Evolutionary conservation across 2,113 vertebrate genomes (phyloP).

Genomic region (Mesocricetus auratus): DNA sequence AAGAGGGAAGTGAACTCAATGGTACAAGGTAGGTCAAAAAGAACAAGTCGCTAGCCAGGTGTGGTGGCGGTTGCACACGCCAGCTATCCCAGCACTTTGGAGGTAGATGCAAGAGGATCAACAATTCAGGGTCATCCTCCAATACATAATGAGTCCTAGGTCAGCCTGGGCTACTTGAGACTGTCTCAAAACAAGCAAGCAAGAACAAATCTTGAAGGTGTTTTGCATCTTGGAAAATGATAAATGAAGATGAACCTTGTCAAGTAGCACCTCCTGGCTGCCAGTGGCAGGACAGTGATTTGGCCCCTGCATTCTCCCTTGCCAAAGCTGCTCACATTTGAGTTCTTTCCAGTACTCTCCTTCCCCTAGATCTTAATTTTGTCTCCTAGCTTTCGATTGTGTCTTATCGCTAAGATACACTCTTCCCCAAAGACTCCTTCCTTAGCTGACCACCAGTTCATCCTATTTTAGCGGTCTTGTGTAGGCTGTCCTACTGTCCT

Average conservation of each 20-base stretch:
- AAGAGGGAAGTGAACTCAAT: background rate
- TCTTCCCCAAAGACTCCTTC: background rate
- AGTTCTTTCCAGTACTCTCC: background rate
- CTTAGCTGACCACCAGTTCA: background rate
- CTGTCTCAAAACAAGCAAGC: background rate
- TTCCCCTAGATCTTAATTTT: background rate
- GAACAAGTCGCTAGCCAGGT: background rate
- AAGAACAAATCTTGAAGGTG: background rate
- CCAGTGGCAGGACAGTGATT: background rate
- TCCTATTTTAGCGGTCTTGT: slow-evolving; percentile 14
- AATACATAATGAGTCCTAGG: background rate
- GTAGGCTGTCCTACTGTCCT: background rate
- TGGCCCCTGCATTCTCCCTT: background rate
- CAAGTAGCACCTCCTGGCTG: background rate
- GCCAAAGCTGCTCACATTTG: background rate
- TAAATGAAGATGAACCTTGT: slow-evolving; percentile 3
- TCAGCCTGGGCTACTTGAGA: background rate
- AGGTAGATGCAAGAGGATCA: background rate
- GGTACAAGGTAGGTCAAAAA: slow-evolving; percentile 19
- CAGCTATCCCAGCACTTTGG: background rate
- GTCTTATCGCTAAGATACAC: background rate
- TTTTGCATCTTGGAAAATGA: background rate
- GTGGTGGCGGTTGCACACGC: too few species aligned
- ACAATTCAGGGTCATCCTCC: background rate
- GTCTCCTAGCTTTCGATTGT: background rate